Evolutionary conservation across 2,797 vertebrate species (phyloP).

Genomic region (Carduelis carduelis): DNA sequence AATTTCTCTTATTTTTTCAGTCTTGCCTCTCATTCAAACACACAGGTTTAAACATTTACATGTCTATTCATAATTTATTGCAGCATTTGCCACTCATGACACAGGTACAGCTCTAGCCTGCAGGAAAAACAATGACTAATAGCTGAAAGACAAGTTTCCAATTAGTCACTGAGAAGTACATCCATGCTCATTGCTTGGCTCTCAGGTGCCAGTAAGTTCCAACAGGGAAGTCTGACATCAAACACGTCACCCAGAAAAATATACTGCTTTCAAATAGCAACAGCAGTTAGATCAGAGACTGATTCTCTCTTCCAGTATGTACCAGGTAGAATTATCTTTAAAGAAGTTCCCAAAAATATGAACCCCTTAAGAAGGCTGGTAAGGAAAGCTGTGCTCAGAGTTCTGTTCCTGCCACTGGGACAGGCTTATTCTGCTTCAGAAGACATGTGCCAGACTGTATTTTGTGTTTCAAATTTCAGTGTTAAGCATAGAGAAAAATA

Average conservation of each 20-base stretch:
- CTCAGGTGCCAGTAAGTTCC: conserved; percentile 19
- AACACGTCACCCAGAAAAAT: conserved; percentile 22
- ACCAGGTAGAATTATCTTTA: background rate
- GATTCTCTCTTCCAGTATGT: background rate
- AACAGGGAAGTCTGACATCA: background rate
- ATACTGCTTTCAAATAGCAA: background rate
- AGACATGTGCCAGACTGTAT: background rate
- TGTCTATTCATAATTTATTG: conserved; percentile 56
- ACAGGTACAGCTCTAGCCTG: conserved; percentile 42
- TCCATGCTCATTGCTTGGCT: conserved; percentile 9
- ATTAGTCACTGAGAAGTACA: conserved; percentile 44
- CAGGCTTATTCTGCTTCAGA: background rate
- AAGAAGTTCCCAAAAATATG: background rate
- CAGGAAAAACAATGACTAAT: conserved; percentile 56
- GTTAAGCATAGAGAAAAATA: background rate
- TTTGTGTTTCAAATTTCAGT: background rate
- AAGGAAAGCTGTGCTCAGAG: background rate
- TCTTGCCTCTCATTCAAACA: conserved; percentile 11
- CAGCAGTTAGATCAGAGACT: background rate
- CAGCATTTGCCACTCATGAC: conserved; percentile 3
- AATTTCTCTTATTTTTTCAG: background rate
- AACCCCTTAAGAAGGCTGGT: background rate
- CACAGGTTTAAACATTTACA: conserved; percentile 39
- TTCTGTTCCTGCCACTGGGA: background rate
- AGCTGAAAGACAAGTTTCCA: conserved; percentile 41